Evolutionary conservation across 2,113 vertebrate genomes (phyloP), one percentile per base, ranked within the genome.

Genomic region (Elephas maximus): DNA sequence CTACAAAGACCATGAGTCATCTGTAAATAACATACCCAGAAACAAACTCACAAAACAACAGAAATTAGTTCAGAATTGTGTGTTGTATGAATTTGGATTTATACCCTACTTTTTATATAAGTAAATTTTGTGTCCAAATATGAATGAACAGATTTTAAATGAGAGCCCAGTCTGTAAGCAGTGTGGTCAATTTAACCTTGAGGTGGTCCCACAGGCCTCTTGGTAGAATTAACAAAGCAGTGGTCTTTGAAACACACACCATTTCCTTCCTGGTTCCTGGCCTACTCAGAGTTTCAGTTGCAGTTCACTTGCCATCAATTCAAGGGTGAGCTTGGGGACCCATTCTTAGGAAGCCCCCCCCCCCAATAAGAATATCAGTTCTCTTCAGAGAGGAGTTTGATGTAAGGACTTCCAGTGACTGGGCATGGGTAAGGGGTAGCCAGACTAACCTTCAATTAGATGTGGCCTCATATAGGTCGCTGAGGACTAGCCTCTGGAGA

Each of bases 41-140:
- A 93, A 94, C 8, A 8, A 37, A 80, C 88, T 76, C 65, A 48
- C 21, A 57, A 83, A 69, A 92, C 71, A 71, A 74, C 0, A 0
- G 48, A 9, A 53, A 90, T 63, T 87, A 15, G 24, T n/a, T 73
- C 67, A 21, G 53, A 69, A 44, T 23, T 26, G 57, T 65, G 33
- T 5, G 26, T 79, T 67, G 45, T 5, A 3, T 73, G 94, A 96
- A 90, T 20, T 78, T 26, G 6, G 17, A 93, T 95, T 92, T 96
- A 69, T 90, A 41, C 94, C 78, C 96, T 97, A 83, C 1, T 1
- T 95, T 86, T 97, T 81, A 94, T 96, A 95, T 96, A 81, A 74
- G 85, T 87, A 93, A 93, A 53, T 21, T 2, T 95, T 41, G 20
- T 85, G 98, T 97, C 33, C 87, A 96, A 95, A 0, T 5, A 62